Conservation (phyloP, 2,797 vertebrate genomes). For the Rhyacichthys aspro region DNA sequence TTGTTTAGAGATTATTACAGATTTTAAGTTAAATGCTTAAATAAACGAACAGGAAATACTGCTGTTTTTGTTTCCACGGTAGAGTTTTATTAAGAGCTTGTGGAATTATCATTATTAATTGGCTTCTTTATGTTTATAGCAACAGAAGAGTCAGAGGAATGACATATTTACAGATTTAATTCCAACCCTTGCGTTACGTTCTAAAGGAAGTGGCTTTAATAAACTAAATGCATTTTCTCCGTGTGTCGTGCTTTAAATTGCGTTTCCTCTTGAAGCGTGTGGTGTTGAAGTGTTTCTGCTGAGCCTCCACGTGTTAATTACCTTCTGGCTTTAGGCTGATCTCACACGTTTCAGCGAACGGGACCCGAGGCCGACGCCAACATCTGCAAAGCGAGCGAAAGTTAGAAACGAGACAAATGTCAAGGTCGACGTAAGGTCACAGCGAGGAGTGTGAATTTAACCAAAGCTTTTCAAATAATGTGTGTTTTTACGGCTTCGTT, state of each 20-base stretch:
- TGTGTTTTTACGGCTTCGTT: not conserved
- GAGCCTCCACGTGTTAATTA: constrained; percentile 50
- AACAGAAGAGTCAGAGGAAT: no score
- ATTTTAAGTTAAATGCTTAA: no score
- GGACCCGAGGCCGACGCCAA: constrained; percentile 10
- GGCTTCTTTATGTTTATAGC: no score
- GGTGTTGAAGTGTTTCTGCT: constrained; percentile 32
- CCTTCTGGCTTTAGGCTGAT: constrained; percentile 17
- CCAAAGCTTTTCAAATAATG: not conserved
- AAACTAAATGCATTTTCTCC: constrained; percentile 30
- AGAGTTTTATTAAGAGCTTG: no score
- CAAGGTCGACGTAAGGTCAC: constrained; percentile 75
- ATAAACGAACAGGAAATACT: no score
- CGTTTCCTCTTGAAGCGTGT: constrained; percentile 20
- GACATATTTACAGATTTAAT: no score
- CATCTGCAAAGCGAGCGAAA: constrained; percentile 47
- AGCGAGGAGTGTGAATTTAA: constrained; percentile 17
- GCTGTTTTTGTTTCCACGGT: no score
- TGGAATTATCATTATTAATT: no score
- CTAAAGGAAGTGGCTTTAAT: no score
- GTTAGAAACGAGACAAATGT: constrained; percentile 53
- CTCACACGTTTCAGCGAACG: constrained; percentile 21
- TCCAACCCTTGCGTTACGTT: no score
- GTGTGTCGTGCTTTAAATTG: constrained; percentile 50
- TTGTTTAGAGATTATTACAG: no score